Percentiles rank a stretch among this genome's conserved stretches.
Conservation (phyloP, 2,113 vertebrate genomes). For the Phasianus colchicus region DNA sequence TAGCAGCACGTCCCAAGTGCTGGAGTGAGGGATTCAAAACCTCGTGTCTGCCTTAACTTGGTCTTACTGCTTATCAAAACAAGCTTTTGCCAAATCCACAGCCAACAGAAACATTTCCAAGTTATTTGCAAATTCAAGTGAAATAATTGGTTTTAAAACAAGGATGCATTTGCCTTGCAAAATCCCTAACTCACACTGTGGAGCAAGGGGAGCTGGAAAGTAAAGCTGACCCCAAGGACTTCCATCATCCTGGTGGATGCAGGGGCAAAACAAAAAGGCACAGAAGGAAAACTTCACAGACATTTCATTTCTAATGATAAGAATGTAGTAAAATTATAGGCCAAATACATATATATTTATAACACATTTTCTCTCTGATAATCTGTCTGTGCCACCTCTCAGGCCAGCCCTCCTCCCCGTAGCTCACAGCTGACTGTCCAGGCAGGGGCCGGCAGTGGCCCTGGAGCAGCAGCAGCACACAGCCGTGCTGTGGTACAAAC, state of each 20-base stretch:
- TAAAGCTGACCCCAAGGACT: background rate
- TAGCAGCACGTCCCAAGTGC: background rate
- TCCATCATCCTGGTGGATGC: background rate
- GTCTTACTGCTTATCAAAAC: background rate
- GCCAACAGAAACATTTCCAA: background rate
- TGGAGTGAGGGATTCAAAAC: background rate
- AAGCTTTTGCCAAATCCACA: background rate
- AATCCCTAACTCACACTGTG: background rate
- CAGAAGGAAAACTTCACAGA: background rate
- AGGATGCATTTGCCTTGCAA: background rate
- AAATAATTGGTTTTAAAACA: background rate
- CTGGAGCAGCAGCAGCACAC: background rate
- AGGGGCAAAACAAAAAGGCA: background rate
- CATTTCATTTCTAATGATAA: background rate
- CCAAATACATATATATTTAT: background rate
- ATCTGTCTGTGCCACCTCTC: background rate
- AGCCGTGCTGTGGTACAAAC: background rate
- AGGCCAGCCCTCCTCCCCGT: background rate
- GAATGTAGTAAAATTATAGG: background rate
- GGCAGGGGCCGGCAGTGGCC: background rate
- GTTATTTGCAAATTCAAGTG: background rate
- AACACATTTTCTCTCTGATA: background rate
- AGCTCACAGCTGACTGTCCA: background rate
- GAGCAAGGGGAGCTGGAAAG: background rate
- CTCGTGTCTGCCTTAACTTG: background rate